Conservation (phyloP, 2,888 invertebrate genomes). For the Chymomyza caudatula region DNA sequence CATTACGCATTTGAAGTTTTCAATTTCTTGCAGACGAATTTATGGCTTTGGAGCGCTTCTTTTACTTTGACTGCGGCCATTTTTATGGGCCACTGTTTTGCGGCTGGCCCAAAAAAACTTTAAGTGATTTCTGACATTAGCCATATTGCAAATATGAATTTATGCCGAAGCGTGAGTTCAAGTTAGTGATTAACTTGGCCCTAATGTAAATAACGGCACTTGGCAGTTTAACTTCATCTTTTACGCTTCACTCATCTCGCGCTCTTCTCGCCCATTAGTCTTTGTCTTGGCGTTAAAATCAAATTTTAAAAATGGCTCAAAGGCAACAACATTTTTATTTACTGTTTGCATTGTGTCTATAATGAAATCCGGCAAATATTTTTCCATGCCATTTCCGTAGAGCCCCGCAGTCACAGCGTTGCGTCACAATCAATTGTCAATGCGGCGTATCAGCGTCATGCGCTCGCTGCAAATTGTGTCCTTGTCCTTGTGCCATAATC, state of each 20-base stretch:
- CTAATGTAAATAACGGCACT: constrained; percentile 11
- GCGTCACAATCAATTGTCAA: constrained; percentile 55
- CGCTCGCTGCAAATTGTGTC: background rate
- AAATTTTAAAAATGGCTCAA: constrained; percentile 14
- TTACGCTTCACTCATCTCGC: too few relatives aligned
- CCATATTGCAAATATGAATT: constrained; percentile 9
- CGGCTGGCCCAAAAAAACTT: constrained; percentile 60
- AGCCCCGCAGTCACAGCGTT: background rate
- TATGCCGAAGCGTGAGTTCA: background rate
- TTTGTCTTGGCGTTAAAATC: constrained; percentile 24
- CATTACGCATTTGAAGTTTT: constrained; percentile 73
- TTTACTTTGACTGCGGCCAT: background rate
- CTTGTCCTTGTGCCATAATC: constrained; percentile 48
- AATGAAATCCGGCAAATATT: constrained; percentile 54
- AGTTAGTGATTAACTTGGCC: constrained; percentile 23
- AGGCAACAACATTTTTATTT: constrained; percentile 27
- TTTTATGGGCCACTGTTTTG: constrained; percentile 66
- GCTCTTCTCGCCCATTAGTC: background rate
- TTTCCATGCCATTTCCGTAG: constrained; percentile 51
- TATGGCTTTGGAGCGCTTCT: constrained; percentile 45
- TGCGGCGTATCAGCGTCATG: constrained; percentile 14
- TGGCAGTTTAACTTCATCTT: background rate
- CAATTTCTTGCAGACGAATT: constrained; percentile 69
- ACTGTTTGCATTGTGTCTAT: constrained; percentile 22
- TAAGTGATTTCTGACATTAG: constrained; percentile 69